phyloP scores from a whole-genome alignment of 2,113 vertebrate genomes.

The Atractosteus spatula region DNA sequence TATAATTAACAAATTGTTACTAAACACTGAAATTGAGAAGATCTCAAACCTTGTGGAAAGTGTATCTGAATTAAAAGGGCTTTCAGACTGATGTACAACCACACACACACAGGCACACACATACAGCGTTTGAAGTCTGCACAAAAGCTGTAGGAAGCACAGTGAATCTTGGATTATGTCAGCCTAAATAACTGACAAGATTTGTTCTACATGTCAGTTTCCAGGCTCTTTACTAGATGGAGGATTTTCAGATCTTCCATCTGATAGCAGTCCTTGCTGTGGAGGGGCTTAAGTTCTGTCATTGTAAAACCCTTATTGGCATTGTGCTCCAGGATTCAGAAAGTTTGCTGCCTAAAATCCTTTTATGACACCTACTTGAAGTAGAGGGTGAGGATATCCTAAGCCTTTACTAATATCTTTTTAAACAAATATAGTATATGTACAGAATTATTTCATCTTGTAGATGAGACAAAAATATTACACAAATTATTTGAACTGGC shows the following conservation, averaged over 20 bases:
- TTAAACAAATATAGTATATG: too few species aligned
- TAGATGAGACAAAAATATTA: too few species aligned
- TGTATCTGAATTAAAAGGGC: too few species aligned
- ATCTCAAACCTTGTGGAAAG: too few species aligned
- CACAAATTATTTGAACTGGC: too few species aligned
- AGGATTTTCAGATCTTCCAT: conserved; percentile 32
- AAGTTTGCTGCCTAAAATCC: not conserved
- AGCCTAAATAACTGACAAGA: conserved; percentile 26
- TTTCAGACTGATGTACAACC: too few species aligned
- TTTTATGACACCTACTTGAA: conserved; percentile 1
- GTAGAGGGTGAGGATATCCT: not conserved
- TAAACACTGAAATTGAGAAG: too few species aligned
- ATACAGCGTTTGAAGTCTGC: conserved; percentile 17
- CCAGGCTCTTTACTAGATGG: conserved; percentile 26
- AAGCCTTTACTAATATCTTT: too few species aligned
- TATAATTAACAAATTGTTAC: too few species aligned
- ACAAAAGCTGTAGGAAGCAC: conserved; percentile 18
- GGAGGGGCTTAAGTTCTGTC: conserved; percentile 24
- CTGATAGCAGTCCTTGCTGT: conserved; percentile 22
- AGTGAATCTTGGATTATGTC: conserved; percentile 35
- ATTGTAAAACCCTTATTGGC: conserved; percentile 16
- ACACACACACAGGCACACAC: not conserved
- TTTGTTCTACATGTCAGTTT: conserved; percentile 36
- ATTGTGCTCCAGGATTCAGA: conserved; percentile 6
- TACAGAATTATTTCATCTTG: too few species aligned